Conservation (phyloP, 92 coral and sea anemone species). For the Epizoanthus illoricatus region DNA sequence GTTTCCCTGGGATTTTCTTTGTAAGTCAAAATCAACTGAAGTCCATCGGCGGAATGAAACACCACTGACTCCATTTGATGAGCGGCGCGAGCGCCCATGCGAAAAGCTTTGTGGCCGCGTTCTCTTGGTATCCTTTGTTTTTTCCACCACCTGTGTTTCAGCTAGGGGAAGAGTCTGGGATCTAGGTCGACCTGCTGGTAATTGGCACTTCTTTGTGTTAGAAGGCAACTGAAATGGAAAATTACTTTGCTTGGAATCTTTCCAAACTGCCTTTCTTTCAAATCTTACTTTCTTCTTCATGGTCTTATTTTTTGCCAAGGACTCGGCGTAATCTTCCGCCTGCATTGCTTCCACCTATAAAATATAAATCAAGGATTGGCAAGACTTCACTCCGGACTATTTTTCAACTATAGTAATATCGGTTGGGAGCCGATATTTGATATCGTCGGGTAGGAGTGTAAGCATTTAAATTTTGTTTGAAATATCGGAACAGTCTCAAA, state of each 20-base stretch:
- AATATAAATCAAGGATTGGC: not conserved
- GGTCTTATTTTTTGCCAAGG: conserved; percentile 54
- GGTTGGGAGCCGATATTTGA: not conserved
- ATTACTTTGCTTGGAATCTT: conserved; percentile 60
- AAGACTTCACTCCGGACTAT: not conserved
- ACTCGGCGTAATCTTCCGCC: conserved; percentile 49
- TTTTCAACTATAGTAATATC: not conserved
- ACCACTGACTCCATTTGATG: conserved; percentile 14
- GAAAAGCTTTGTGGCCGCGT: conserved; percentile 31
- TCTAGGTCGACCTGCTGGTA: conserved; percentile 30
- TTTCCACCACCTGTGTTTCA: not conserved
- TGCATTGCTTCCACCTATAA: conserved; percentile 62
- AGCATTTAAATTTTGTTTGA: too few species aligned
- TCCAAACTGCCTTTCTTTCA: conserved; percentile 85
- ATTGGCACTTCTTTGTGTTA: conserved; percentile 27
- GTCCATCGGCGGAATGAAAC: conserved; percentile 35
- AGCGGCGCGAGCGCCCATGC: conserved; percentile 7
- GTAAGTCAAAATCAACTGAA: conserved; percentile 30
- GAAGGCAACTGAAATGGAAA: conserved; percentile 44
- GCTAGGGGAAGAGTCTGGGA: conserved; percentile 15
- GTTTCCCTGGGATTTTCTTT: not conserved
- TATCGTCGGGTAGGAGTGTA: too few species aligned
- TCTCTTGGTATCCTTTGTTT: not conserved
- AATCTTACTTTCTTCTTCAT: conserved; percentile 75
- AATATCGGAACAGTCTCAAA: too few species aligned